Percentiles rank a stretch among this genome's conserved stretches.
Conservation (phyloP, 92 coral and sea anemone genomes). For the Epizoanthus fatuus region DNA sequence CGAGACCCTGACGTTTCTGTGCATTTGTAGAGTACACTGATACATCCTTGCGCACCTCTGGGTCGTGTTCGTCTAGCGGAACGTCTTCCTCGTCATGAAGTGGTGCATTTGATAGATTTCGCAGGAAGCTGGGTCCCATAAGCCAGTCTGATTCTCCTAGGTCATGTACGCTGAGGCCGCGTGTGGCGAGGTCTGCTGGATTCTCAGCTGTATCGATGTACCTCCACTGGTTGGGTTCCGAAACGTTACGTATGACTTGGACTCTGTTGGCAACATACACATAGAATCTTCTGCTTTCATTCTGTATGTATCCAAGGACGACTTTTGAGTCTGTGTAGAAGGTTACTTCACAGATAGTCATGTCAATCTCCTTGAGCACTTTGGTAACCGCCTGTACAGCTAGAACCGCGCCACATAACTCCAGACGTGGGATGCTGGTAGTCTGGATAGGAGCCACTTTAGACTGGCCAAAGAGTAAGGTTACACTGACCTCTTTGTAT, state of each 20-base stretch:
- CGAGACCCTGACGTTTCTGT: slow-evolving; percentile 37
- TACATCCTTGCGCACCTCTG: slow-evolving; percentile 46
- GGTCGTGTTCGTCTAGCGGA: slow-evolving; percentile 41
- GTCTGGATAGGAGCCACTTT: slow-evolving; percentile 63
- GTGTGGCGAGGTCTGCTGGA: slow-evolving; percentile 61
- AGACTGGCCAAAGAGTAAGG: slow-evolving; percentile 57
- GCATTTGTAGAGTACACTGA: not conserved
- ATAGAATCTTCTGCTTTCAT: slow-evolving; percentile 64
- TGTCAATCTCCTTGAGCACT: slow-evolving; percentile 25
- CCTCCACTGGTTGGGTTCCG: slow-evolving; percentile 45
- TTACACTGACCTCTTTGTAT: slow-evolving; percentile 21
- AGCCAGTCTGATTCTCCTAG: slow-evolving; percentile 41
- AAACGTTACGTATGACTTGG: slow-evolving; percentile 49
- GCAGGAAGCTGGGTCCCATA: slow-evolving; percentile 37
- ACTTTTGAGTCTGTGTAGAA: slow-evolving; percentile 71
- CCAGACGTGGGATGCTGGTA: slow-evolving; percentile 68
- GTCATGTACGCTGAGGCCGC: slow-evolving; percentile 6
- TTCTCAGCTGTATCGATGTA: slow-evolving; percentile 52
- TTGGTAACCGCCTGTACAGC: slow-evolving; percentile 41
- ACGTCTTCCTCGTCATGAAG: slow-evolving; percentile 15
- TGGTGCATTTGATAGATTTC: not conserved
- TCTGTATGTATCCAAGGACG: slow-evolving; percentile 68
- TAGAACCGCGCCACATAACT: slow-evolving; percentile 58
- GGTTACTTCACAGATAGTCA: slow-evolving; percentile 16
- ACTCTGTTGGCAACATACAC: slow-evolving; percentile 73